These are phyloP conservation scores for Aplysia californica DNA, from an alignment of 1,140 invertebrate species.

Conservation along the genomic window DNA sequence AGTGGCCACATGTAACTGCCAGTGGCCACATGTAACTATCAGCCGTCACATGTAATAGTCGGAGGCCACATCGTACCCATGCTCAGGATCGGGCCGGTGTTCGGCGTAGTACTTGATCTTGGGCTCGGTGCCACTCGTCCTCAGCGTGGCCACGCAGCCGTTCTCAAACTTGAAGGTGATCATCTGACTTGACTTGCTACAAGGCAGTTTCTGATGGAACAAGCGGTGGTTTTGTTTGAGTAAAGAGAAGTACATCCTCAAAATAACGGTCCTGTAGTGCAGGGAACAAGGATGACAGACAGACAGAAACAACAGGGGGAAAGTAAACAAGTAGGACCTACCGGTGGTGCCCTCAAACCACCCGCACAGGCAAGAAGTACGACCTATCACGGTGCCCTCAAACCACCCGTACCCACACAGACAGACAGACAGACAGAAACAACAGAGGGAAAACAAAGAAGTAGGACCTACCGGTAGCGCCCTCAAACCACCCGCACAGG, in stretches of 20 bases:
- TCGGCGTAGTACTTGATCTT: constrained; percentile 92
- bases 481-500: no score
- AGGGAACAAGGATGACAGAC: no score
- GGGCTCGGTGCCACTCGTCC: constrained; percentile 98
- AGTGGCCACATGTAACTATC: neutral
- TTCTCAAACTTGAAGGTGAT: constrained; percentile 95
- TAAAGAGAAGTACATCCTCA: neutral
- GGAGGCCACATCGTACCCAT: constrained; percentile 39
- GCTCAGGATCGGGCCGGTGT: constrained; percentile 63
- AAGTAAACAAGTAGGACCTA: no score
- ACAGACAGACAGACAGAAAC: no score
- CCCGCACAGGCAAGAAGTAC: neutral
- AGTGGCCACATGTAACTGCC: no score
- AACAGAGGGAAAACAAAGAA: no score
- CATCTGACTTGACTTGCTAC: constrained; percentile 88
- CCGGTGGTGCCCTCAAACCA: no score
- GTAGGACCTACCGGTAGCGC: no score
- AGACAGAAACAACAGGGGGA: no score
- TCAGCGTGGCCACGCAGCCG: constrained; percentile 86
- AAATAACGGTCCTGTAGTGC: no score
- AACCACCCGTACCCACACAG: no score
- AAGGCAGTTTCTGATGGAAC: constrained; percentile 74
- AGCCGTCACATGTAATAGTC: neutral
- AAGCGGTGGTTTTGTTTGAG: neutral
- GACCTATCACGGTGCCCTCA: no score